Percentiles rank a stretch among this genome's conserved stretches.
These are phyloP conservation scores for Neosilurus hyrtlii DNA, from an alignment of 2,797 vertebrate species.

Conservation along the genomic window DNA sequence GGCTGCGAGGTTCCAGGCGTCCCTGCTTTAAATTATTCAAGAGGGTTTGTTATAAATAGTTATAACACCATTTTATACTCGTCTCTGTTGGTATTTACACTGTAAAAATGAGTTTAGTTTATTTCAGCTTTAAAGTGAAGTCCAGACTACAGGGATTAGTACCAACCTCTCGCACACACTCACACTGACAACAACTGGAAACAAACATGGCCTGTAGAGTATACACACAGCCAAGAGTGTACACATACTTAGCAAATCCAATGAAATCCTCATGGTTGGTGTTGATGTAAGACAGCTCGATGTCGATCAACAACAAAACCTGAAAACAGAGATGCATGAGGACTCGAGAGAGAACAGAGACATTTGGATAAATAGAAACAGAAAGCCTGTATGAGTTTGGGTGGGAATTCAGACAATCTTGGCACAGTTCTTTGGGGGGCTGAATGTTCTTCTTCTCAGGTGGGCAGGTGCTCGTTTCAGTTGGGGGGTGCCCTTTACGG, in stretches of 20 bases:
- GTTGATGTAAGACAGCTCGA: slow-evolving; percentile 97
- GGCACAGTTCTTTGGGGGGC: background rate
- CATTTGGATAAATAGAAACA: background rate
- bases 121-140: background rate
- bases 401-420: background rate
- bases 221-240: background rate
- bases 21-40: background rate
- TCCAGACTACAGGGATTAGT: slow-evolving; percentile 20
- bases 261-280: slow-evolving; percentile 99
- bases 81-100: background rate
- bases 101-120: background rate
- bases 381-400: background rate
- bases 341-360: background rate
- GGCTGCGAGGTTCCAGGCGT: background rate
- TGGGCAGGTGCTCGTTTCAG: no score
- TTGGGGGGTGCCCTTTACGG: no score
- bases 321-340: slow-evolving; percentile 57
- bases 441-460: no score
- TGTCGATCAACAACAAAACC: slow-evolving; percentile 95
- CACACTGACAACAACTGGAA: background rate
- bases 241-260: slow-evolving; percentile 94
- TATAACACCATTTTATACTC: background rate
- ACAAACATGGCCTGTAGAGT: background rate
- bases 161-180: background rate
- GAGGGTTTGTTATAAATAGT: background rate